These are phyloP conservation scores for Carterocephalus palaemon DNA, from an alignment of 2,888 invertebrate genomes.

Conservation along the genomic window DNA sequence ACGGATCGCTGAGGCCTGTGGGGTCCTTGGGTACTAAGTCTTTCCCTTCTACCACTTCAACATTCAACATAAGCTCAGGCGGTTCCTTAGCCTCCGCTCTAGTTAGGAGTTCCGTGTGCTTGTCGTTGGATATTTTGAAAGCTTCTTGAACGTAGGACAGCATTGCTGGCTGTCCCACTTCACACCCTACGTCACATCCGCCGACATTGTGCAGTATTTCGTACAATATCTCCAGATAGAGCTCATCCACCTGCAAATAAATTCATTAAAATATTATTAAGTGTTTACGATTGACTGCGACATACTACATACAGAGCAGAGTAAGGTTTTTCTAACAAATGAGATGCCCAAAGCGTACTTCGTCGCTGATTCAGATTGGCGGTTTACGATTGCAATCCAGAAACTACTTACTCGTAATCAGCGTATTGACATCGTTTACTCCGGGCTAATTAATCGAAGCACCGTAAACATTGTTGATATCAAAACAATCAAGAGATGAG, in stretches of 20 bases:
- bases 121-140: conserved; percentile 85
- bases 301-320: no score
- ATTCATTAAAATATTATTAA: conserved; percentile 21
- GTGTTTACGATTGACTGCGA: background rate
- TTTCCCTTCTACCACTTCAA: conserved; percentile 92
- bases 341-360: no score
- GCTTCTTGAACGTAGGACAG: conserved; percentile 89
- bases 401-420: no score
- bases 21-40: conserved; percentile 91
- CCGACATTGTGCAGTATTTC: conserved; percentile 92
- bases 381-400: no score
- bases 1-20: conserved; percentile 97
- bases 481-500: no score
- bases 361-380: no score
- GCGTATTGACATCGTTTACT: no score
- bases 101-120: conserved; percentile 84
- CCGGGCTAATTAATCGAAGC: no score
- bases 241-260: conserved; percentile 88
- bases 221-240: conserved; percentile 90
- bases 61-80: conserved; percentile 89
- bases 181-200: conserved; percentile 86
- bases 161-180: conserved; percentile 83
- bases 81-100: conserved; percentile 88
- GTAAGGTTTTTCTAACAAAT: no score
- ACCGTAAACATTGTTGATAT: no score